Evolutionary conservation across 2,888 invertebrate species (phyloP), one percentile per base, ranked within the genome.

Genomic region (Parochlus steinenii): DNA sequence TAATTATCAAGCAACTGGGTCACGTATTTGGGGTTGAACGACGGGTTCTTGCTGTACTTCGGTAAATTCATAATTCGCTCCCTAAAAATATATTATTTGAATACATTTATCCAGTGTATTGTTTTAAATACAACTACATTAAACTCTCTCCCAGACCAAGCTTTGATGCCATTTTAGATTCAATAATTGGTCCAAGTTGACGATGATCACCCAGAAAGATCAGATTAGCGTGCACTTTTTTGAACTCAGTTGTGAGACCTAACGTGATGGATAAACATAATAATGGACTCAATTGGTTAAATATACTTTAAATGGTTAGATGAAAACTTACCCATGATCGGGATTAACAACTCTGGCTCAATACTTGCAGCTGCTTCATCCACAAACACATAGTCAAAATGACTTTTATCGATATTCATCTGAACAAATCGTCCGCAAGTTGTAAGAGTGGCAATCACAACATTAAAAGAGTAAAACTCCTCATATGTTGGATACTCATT

Each of bases 311-410:
- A 25, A n/a, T n/a, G n/a, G n/a, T n/a, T n/a, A 8, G 6, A 27
- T 29, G 6, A 7, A 6, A 22, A 22, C 22, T 31, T 10, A 20
- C 53, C 55, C 40, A 59, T 58, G 24, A 69, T 55, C 4, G 74
- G 69, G 45, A 76, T 65, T 27, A 72, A 48, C 10, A 65, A 59
- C 51, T 78, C 77, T 1, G 75, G 68, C 55, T 80, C 80, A 5
- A 64, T 66, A 1, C 74, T 69, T 47, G 81, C 79, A 1, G 78
- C 79, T 11, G 74, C 74, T 59, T 82, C 82, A 49, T 82, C 82
- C 29, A 82, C 65, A 49, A 81, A 75, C 6, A 77, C 61, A 48
- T 80, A 74, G 2, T 70, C 64, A 50, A 75, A 78, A 4, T 48
- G 39, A 4, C 6, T 16, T 6, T 5, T 10, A 15, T 19, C 6